A percentile compares a stretch with the other conserved stretches of the same genome.
These are phyloP conservation scores for Drosophila quadrilineata DNA, from an alignment of 1,140 invertebrate species.

Conservation along the genomic window DNA sequence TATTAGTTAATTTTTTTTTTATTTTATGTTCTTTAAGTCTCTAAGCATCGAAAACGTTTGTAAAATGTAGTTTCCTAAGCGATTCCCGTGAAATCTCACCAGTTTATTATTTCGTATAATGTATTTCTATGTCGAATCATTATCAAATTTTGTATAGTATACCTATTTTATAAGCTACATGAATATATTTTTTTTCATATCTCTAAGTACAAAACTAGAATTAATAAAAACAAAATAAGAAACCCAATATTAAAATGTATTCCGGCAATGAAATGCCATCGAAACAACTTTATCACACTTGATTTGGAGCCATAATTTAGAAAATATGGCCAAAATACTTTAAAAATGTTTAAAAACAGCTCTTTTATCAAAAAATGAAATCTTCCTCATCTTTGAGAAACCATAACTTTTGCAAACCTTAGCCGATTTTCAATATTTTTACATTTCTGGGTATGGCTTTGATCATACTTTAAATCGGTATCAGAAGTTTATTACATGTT, in stretches of 20 bases:
- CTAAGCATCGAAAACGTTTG: constrained; percentile 39
- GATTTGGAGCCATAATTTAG: too few species aligned
- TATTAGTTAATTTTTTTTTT: constrained; percentile 14
- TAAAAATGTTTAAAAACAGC: too few species aligned
- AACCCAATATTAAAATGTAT: background rate
- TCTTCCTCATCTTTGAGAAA: too few species aligned
- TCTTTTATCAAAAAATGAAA: too few species aligned
- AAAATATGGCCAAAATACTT: too few species aligned
- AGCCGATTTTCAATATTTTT: too few species aligned
- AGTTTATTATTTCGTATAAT: constrained; percentile 46
- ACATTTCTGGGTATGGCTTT: too few species aligned
- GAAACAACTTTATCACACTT: too few species aligned
- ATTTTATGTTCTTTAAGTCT: constrained; percentile 54
- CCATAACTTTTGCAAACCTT: too few species aligned
- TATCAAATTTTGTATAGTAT: constrained; percentile 16
- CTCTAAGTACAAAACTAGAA: constrained; percentile 29
- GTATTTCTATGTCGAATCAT: background rate
- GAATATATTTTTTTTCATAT: constrained; percentile 54
- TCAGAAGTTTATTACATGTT: too few species aligned
- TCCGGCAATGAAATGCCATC: background rate
- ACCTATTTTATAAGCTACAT: constrained; percentile 8
- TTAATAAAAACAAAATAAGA: constrained; percentile 3
- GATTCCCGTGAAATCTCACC: constrained; percentile 52
- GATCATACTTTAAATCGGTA: too few species aligned
- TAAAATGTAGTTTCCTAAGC: constrained; percentile 53